Conservation (phyloP, 2,888 invertebrate genomes). For the Lithophane ornitopus region DNA sequence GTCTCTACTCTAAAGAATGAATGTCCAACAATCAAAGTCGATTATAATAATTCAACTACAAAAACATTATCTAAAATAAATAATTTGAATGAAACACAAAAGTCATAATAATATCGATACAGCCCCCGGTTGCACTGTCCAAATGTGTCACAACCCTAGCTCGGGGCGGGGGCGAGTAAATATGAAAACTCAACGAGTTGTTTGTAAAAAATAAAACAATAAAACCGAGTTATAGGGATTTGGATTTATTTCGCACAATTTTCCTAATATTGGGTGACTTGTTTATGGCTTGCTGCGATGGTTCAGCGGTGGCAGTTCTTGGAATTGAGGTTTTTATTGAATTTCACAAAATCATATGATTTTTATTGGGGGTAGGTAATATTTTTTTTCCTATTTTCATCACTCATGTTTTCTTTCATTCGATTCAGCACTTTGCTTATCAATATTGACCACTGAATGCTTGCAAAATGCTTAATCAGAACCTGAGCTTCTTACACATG, state of each 20-base stretch:
- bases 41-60: not conserved
- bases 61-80: constrained; percentile 4
- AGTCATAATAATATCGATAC: constrained; percentile 30
- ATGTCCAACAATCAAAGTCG: not conserved
- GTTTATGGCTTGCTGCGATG: constrained; percentile 54
- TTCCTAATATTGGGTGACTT: constrained; percentile 61
- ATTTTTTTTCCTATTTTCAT: not conserved
- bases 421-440: not conserved
- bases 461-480: not conserved
- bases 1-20: not conserved
- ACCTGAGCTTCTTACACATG: not conserved
- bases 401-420: not conserved
- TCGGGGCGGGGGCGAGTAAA: constrained; percentile 56
- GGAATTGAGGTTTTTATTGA: constrained; percentile 32
- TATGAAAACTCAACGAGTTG: constrained; percentile 70
- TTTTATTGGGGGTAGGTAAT: constrained; percentile 29
- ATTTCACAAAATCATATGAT: constrained; percentile 26
- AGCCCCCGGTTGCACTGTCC: not conserved
- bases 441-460: not conserved
- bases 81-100: constrained; percentile 17
- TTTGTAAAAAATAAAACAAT: constrained; percentile 70
- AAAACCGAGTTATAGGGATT: constrained; percentile 64
- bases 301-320: constrained; percentile 18
- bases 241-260: constrained; percentile 67
- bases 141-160: constrained; percentile 43